Percentiles rank a stretch among this genome's conserved stretches.
These are phyloP conservation scores for Sialis fuliginosa DNA, from an alignment of 2,888 invertebrate species.

Conservation along the genomic window DNA sequence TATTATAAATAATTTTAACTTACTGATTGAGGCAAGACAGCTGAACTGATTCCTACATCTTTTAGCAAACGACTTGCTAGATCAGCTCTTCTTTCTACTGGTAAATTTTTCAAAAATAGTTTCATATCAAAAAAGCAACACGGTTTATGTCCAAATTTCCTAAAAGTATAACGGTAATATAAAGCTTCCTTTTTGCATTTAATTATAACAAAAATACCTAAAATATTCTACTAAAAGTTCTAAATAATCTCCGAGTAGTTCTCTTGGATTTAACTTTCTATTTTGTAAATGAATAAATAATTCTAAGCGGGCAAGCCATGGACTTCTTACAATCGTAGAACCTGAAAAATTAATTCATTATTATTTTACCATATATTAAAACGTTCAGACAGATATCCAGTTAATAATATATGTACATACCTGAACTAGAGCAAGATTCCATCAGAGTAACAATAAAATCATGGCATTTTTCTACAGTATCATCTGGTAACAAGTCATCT, in stretches of 20 bases:
- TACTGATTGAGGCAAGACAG: slow-evolving; percentile 43
- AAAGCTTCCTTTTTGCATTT: neutral
- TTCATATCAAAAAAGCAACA: slow-evolving; percentile 74
- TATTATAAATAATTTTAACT: slow-evolving; percentile 15
- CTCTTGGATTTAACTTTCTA: slow-evolving; percentile 30
- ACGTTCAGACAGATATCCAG: too few relatives aligned
- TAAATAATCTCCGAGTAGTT: slow-evolving; percentile 41
- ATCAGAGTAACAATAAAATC: slow-evolving; percentile 25
- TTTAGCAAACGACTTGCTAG: slow-evolving; percentile 39
- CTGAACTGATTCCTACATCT: slow-evolving; percentile 44
- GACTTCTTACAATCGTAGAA: slow-evolving; percentile 45
- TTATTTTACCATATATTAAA: too few relatives aligned
- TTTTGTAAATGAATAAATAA: slow-evolving; percentile 42
- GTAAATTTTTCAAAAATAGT: slow-evolving; percentile 51
- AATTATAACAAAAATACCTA: slow-evolving; percentile 14
- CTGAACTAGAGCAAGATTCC: slow-evolving; percentile 21
- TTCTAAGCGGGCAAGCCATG: slow-evolving; percentile 69
- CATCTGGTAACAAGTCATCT: slow-evolving; percentile 17
- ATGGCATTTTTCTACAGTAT: slow-evolving; percentile 25
- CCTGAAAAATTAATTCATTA: slow-evolving; percentile 16
- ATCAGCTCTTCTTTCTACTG: slow-evolving; percentile 38
- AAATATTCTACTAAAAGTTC: slow-evolving; percentile 65
- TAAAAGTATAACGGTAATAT: slow-evolving; percentile 7
- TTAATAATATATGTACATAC: slow-evolving; percentile 10
- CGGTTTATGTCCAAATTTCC: slow-evolving; percentile 67